A percentile compares a stretch with the other conserved stretches of the same genome.
Conservation (phyloP, 2,888 invertebrate genomes). For the Venustoraphidia nigricollis region DNA sequence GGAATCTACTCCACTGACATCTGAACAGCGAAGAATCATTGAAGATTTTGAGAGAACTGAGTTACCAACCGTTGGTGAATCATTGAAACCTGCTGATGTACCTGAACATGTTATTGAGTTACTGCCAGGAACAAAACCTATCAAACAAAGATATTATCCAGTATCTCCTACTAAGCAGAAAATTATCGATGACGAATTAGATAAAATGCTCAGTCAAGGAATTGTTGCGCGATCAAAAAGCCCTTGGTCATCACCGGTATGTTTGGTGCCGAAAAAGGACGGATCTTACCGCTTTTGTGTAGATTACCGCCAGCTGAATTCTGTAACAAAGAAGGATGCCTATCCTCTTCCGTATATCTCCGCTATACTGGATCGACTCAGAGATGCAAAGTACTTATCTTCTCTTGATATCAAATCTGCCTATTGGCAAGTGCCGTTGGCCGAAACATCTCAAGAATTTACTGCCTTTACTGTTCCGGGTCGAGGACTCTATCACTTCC, state of each 20-base stretch:
- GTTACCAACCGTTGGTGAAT: too few relatives aligned
- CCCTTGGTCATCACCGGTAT: constrained; percentile 17
- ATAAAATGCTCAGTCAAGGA: constrained; percentile 17
- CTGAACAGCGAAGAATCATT: too few relatives aligned
- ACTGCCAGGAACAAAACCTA: too few relatives aligned
- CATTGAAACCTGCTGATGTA: too few relatives aligned
- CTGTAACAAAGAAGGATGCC: too few relatives aligned
- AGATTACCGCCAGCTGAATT: too few relatives aligned
- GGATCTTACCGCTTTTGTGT: constrained; percentile 13
- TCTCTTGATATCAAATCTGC: constrained; percentile 15
- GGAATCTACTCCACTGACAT: too few relatives aligned
- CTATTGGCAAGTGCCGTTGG: too few relatives aligned
- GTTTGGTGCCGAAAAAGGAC: constrained; percentile 15
- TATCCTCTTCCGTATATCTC: too few relatives aligned
- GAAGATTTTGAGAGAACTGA: too few relatives aligned
- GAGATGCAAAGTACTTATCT: constrained; percentile 14
- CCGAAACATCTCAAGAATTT: constrained; percentile 6
- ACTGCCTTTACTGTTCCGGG: too few relatives aligned
- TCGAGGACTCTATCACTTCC: constrained; percentile 10
- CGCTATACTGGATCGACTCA: too few relatives aligned
- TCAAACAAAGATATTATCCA: constrained; percentile 13
- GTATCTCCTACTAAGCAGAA: constrained; percentile 11
- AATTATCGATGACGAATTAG: constrained; percentile 14
- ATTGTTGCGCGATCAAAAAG: constrained; percentile 18
- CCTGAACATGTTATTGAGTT: constrained; percentile 7